Percentiles rank a stretch among this genome's conserved stretches.
These are phyloP conservation scores for Sylvilagus floridanus DNA, from an alignment of 2,797 vertebrate genomes.

Conservation along the genomic window DNA sequence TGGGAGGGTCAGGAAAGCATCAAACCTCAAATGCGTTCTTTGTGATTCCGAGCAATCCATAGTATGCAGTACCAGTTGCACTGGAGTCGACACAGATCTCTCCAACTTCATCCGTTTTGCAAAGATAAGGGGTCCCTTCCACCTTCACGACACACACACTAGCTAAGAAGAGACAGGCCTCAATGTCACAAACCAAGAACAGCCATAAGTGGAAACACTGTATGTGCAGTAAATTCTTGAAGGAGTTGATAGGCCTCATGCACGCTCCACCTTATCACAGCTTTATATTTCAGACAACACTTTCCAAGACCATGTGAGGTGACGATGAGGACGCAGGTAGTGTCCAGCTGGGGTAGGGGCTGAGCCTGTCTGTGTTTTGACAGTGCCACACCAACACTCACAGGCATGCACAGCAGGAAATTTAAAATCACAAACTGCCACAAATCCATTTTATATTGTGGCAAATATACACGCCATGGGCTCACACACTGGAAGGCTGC, in stretches of 20 bases:
- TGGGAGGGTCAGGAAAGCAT: background rate
- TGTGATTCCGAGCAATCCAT: constrained; percentile 96
- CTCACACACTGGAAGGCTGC: background rate
- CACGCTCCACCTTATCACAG: too few species aligned
- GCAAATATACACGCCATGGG: background rate
- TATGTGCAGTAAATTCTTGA: background rate
- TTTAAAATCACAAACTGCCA: background rate
- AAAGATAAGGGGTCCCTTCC: constrained; percentile 95
- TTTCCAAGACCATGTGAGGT: background rate
- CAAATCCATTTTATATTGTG: background rate
- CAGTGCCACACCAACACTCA: background rate
- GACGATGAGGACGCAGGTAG: background rate
- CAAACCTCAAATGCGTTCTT: constrained; percentile 96
- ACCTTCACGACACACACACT: constrained; percentile 94
- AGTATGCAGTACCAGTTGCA: constrained; percentile 93
- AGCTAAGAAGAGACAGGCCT: constrained; percentile 86
- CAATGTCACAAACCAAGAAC: constrained; percentile 10
- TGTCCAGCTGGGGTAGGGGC: background rate
- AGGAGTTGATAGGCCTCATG: background rate
- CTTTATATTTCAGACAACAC: too few species aligned
- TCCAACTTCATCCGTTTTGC: constrained; percentile 96
- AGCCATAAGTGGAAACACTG: background rate
- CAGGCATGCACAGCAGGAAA: background rate
- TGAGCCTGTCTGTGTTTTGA: background rate
- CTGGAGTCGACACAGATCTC: constrained; percentile 96